Conservation (phyloP, 2,797 vertebrate genomes). For the Parambassis ranga region DNA sequence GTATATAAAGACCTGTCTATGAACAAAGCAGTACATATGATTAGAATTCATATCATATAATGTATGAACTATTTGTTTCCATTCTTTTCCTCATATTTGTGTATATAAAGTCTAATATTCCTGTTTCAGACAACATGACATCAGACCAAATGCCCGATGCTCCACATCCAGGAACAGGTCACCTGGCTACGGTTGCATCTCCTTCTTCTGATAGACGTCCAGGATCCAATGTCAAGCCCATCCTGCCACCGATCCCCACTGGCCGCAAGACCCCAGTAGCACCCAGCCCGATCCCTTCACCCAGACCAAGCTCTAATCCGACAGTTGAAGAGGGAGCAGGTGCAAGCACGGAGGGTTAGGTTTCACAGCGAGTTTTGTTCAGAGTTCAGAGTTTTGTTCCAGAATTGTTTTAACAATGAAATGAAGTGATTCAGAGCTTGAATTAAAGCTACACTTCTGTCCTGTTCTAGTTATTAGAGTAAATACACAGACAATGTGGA, state of each 20-base stretch:
- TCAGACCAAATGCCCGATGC: slow-evolving; percentile 38
- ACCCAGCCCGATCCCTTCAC: slow-evolving; percentile 12
- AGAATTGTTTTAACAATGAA: no score
- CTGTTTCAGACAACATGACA: slow-evolving; percentile 26
- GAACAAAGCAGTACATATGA: neutral
- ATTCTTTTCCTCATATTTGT: neutral
- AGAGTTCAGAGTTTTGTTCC: no score
- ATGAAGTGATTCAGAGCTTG: neutral
- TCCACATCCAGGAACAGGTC: slow-evolving; percentile 8
- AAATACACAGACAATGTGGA: no score
- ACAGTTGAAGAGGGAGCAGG: neutral
- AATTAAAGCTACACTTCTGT: no score
- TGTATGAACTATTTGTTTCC: neutral
- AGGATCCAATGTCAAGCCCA: slow-evolving; percentile 77
- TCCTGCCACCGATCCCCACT: slow-evolving; percentile 86
- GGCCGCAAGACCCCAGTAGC: slow-evolving; percentile 68
- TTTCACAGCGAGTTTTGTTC: neutral
- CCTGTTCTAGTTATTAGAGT: no score
- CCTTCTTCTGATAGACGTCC: slow-evolving; percentile 56
- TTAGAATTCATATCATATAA: no score
- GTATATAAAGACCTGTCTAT: no score
- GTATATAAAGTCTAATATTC: neutral
- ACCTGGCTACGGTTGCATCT: neutral
- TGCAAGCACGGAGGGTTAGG: neutral
- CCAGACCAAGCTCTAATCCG: slow-evolving; percentile 3